Evolutionary conservation across 2,888 invertebrate species (phyloP).

Genomic region (Rhamphomyia laevipes): DNA sequence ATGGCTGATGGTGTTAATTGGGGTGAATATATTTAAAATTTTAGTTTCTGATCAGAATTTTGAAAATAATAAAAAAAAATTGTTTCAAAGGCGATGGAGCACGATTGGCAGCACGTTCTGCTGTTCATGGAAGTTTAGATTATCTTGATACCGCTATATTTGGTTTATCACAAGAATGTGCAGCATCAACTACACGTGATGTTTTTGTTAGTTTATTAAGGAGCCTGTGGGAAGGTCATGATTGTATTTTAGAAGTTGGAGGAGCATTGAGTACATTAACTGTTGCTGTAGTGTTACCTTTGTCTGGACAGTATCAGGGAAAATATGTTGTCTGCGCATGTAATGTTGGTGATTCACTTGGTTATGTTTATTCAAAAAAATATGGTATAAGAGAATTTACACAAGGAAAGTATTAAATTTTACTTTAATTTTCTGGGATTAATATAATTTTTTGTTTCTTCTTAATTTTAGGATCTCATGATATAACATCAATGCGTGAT

Average conservation of each 20-base stretch:
- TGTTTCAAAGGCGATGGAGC: slow-evolving; percentile 53
- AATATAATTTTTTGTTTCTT: not conserved
- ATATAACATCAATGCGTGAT: slow-evolving; percentile 64
- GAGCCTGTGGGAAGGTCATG: slow-evolving; percentile 75
- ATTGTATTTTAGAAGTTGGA: slow-evolving; percentile 68
- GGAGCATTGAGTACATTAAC: slow-evolving; percentile 76
- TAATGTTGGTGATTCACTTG: slow-evolving; percentile 80
- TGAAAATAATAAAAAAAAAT: not conserved
- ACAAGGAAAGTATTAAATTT: slow-evolving; percentile 39
- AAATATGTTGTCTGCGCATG: slow-evolving; percentile 69
- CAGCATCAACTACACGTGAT: slow-evolving; percentile 48
- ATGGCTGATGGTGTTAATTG: slow-evolving; percentile 87
- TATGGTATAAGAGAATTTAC: slow-evolving; percentile 75
- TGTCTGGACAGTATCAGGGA: slow-evolving; percentile 31
- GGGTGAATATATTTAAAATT: slow-evolving; percentile 46
- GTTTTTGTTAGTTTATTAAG: slow-evolving; percentile 64
- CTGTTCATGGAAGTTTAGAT: slow-evolving; percentile 72
- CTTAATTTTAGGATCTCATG: slow-evolving; percentile 55
- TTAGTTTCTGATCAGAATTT: not conserved
- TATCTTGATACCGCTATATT: slow-evolving; percentile 65
- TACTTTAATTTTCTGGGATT: not conserved
- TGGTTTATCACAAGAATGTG: slow-evolving; percentile 36
- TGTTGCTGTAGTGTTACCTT: slow-evolving; percentile 60
- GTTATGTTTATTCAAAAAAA: slow-evolving; percentile 68
- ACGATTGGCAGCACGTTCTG: slow-evolving; percentile 70